A percentile compares a stretch with the other conserved stretches of the same genome.
Evolutionary conservation across 2,113 vertebrate genomes (phyloP).

Genomic region (Mastomys natalensis): DNA sequence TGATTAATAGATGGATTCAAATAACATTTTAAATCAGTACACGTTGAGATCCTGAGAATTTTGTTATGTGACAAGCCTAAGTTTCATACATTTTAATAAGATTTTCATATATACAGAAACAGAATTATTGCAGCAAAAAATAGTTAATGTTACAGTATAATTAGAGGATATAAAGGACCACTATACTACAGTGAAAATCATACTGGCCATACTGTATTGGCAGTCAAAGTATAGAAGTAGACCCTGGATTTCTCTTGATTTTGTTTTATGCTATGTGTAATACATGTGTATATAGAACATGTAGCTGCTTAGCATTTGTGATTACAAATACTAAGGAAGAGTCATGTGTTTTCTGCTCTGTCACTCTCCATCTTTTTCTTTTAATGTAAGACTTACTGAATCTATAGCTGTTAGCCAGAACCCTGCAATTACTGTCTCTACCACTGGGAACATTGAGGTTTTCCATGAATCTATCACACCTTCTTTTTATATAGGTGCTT

Average conservation of each 20-base stretch:
- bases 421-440: not conserved
- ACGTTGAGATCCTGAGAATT: not conserved
- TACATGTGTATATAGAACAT: not conserved
- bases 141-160: not conserved
- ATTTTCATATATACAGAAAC: not conserved
- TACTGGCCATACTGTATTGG: not conserved
- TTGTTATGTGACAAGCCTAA: not conserved
- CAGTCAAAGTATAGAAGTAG: not conserved
- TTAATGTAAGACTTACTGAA: not conserved
- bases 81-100: not conserved
- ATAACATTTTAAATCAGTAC: not conserved
- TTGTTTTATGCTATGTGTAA: not conserved
- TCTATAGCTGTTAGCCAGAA: no score
- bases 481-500: not conserved
- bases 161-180: not conserved
- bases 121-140: not conserved
- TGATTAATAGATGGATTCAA: slow-evolving; percentile 9
- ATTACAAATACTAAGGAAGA: not conserved
- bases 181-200: not conserved
- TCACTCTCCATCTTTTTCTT: not conserved
- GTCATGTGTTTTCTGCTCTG: not conserved
- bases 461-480: not conserved
- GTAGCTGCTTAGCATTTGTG: no score
- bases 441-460: not conserved
- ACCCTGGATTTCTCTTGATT: not conserved